Evolutionary conservation across 2,113 vertebrate species (phyloP).

Genomic region (Scophthalmus maximus): DNA sequence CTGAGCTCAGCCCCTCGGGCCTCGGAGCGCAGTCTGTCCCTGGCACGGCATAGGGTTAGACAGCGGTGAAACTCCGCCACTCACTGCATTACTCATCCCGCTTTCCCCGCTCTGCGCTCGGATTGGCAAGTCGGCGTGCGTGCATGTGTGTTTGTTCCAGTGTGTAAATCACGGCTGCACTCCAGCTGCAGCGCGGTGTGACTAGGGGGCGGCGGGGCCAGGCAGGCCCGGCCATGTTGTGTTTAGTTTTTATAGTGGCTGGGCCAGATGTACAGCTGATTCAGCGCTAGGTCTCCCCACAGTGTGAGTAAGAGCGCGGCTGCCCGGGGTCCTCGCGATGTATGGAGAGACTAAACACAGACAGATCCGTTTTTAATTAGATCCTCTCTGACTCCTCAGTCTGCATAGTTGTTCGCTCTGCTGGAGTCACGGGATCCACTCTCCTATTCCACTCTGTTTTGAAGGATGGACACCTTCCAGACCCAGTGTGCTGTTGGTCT

Average conservation of each 20-base stretch:
- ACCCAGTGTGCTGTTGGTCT: constrained; percentile 2
- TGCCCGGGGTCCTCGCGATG: constrained; percentile 16
- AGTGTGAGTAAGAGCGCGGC: constrained; percentile 56
- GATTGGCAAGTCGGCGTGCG: neutral
- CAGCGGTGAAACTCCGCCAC: constrained; percentile 43
- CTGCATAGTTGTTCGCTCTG: constrained; percentile 30
- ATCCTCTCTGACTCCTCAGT: constrained; percentile 46
- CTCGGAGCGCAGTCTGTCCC: constrained; percentile 33
- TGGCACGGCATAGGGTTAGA: constrained; percentile 69
- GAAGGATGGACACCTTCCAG: neutral
- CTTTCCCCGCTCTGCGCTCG: neutral
- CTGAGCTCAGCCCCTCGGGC: constrained; percentile 41
- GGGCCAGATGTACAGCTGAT: constrained; percentile 63
- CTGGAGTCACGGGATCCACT: too few species aligned
- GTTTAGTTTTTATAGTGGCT: constrained; percentile 37
- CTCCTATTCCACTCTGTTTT: neutral
- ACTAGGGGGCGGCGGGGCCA: neutral
- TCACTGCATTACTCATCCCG: constrained; percentile 54
- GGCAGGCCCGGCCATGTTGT: constrained; percentile 59
- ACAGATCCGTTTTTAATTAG: constrained; percentile 23
- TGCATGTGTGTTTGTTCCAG: constrained; percentile 6
- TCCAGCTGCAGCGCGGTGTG: constrained; percentile 62
- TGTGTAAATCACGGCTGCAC: constrained; percentile 45
- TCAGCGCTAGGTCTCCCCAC: constrained; percentile 62
- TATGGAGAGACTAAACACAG: constrained; percentile 52